Conservation (phyloP, 2,113 vertebrate genomes). For the Mus spicilegus region DNA sequence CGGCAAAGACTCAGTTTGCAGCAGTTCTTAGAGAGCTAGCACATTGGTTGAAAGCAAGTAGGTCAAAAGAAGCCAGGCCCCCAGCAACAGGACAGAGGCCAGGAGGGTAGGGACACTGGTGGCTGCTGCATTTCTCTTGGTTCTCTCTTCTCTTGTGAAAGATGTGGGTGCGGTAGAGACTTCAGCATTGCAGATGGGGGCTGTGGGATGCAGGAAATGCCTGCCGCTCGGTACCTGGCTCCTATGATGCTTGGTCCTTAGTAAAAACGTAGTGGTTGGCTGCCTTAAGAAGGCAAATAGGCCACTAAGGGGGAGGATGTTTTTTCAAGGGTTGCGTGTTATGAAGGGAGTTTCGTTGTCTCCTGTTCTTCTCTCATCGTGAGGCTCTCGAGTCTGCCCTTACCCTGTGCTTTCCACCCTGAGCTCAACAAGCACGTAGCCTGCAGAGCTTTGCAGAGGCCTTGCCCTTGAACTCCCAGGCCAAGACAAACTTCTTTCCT, state of each 20-base stretch:
- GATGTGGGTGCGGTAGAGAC: not conserved
- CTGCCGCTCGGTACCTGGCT: not conserved
- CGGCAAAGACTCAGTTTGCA: not conserved
- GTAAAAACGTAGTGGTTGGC: not conserved
- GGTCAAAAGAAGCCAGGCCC: not conserved
- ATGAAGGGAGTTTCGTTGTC: too few species aligned
- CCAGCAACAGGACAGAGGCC: too few species aligned
- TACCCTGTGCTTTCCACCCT: not conserved
- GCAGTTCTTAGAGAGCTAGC: not conserved
- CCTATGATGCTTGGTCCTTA: not conserved
- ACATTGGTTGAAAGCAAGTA: fast-evolving
- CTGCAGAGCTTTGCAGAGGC: not conserved
- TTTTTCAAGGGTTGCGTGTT: not conserved
- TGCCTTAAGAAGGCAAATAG: not conserved
- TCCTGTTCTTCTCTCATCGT: not conserved
- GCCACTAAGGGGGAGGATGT: not conserved
- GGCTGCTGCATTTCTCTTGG: fast-evolving
- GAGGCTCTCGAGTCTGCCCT: fast-evolving
- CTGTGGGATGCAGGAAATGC: not conserved
- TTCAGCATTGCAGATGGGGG: not conserved
- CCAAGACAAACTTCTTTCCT: not conserved
- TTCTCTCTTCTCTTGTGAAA: not conserved
- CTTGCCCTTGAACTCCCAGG: not conserved
- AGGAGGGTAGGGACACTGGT: fast-evolving
- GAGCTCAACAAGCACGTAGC: not conserved